phyloP scores from a whole-genome alignment of 2,797 vertebrate species.

The Macrochelys suwanniensis region DNA sequence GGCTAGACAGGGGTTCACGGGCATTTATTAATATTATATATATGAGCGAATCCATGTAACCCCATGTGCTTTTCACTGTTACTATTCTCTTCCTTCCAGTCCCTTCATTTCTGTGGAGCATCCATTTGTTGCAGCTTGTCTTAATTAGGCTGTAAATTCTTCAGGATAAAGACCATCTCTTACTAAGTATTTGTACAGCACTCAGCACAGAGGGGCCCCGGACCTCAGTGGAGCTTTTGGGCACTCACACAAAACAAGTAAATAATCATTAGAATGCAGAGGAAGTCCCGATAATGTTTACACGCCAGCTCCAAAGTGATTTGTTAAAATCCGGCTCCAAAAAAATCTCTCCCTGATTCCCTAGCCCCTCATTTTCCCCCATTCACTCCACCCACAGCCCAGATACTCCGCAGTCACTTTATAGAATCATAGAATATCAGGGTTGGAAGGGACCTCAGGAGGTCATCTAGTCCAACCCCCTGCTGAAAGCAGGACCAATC shows the following conservation, averaged over 20 bases:
- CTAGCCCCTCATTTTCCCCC: not conserved
- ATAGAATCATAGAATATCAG: no score
- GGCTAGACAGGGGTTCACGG: fast-evolving
- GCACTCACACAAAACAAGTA: not conserved
- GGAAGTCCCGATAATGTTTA: not conserved
- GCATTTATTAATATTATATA: not conserved
- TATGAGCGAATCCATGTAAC: not conserved
- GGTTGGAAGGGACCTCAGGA: no score
- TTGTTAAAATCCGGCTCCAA: not conserved
- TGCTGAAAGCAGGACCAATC: no score
- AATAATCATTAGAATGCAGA: not conserved
- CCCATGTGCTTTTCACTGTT: not conserved
- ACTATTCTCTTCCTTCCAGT: fast-evolving
- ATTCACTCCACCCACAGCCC: not conserved
- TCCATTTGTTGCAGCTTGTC: not conserved
- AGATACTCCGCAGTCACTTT: not conserved
- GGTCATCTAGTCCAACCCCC: no score
- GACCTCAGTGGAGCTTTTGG: not conserved
- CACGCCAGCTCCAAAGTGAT: not conserved
- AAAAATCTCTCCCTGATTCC: not conserved
- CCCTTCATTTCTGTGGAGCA: not conserved
- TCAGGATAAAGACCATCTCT: not conserved
- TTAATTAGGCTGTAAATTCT: not conserved
- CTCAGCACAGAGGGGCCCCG: not conserved
- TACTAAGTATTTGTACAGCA: not conserved